A percentile compares a stretch with the other conserved stretches of the same genome.
These are phyloP conservation scores for Thaleichthys pacificus DNA, from an alignment of 2,797 vertebrate genomes.

Conservation along the genomic window DNA sequence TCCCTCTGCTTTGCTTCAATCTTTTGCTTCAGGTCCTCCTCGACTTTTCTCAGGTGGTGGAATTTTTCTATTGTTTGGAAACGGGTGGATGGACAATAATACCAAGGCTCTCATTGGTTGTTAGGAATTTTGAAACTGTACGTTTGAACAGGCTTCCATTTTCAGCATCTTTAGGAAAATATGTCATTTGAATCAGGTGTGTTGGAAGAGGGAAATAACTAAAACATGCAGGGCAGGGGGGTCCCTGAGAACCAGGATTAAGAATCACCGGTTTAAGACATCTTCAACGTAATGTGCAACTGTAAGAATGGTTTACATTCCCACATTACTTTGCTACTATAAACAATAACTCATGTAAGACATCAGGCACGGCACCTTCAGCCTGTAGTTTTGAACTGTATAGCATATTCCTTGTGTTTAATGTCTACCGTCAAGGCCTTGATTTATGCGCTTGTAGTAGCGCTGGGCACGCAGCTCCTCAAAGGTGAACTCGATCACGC, in stretches of 20 bases:
- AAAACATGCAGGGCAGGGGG: too few relatives aligned
- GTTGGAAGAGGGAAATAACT: too few relatives aligned
- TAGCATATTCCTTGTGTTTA: neutral
- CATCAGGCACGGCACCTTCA: neutral
- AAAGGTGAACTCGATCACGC: slow-evolving; percentile 78
- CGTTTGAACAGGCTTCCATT: neutral
- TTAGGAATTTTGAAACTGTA: neutral
- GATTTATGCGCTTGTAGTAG: slow-evolving; percentile 45
- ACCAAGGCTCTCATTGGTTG: neutral
- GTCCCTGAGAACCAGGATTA: too few relatives aligned
- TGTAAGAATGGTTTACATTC: neutral
- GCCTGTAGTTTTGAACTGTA: neutral
- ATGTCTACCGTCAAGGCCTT: slow-evolving; percentile 24
- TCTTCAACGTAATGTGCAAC: neutral
- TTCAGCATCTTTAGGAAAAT: too few relatives aligned
- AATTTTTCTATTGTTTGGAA: slow-evolving; percentile 44
- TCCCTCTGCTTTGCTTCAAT: slow-evolving; percentile 55
- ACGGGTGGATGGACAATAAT: neutral
- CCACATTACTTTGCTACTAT: neutral
- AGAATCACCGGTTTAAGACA: too few relatives aligned
- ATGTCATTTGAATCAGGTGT: too few relatives aligned
- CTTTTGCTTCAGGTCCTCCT: slow-evolving; percentile 54
- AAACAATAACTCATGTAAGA: neutral
- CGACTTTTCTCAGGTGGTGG: slow-evolving; percentile 29
- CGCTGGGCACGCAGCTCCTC: slow-evolving; percentile 84